A percentile compares a stretch with the other conserved stretches of the same genome.
These are phyloP conservation scores for Corythornis vintsioides DNA, from an alignment of 2,113 vertebrate species.

Conservation along the genomic window DNA sequence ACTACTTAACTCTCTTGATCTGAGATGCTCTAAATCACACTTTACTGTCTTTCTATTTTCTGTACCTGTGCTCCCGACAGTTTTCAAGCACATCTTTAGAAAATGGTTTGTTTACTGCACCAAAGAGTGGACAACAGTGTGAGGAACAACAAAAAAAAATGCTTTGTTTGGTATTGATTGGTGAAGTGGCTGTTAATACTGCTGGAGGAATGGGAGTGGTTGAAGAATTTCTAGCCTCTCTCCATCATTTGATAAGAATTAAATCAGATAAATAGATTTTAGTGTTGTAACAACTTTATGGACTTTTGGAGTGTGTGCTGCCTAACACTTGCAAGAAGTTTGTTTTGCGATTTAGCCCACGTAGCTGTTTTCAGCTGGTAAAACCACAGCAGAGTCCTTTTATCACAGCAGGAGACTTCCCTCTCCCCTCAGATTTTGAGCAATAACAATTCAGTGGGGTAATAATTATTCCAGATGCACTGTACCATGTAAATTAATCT, in stretches of 20 bases:
- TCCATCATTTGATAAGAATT: neutral
- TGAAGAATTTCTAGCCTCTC: neutral
- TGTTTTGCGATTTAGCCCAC: neutral
- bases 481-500: slow-evolving; percentile 71
- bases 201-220: neutral
- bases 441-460: slow-evolving; percentile 70
- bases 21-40: neutral
- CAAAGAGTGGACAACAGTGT: neutral
- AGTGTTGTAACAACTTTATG: neutral
- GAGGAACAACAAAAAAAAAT: neutral
- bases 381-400: slow-evolving; percentile 50
- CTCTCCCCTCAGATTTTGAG: slow-evolving; percentile 69
- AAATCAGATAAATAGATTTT: neutral
- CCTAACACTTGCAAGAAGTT: slow-evolving; percentile 11
- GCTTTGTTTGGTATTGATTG: neutral
- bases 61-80: neutral
- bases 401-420: slow-evolving; percentile 57
- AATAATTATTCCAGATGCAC: slow-evolving; percentile 73
- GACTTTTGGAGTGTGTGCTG: neutral
- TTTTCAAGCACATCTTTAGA: neutral
- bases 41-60: neutral
- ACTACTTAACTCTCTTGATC: neutral
- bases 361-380: slow-evolving; percentile 30
- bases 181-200: neutral
- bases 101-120: neutral